phyloP scores from a whole-genome alignment of 2,113 vertebrate genomes.

The Nesogale talazaci region DNA sequence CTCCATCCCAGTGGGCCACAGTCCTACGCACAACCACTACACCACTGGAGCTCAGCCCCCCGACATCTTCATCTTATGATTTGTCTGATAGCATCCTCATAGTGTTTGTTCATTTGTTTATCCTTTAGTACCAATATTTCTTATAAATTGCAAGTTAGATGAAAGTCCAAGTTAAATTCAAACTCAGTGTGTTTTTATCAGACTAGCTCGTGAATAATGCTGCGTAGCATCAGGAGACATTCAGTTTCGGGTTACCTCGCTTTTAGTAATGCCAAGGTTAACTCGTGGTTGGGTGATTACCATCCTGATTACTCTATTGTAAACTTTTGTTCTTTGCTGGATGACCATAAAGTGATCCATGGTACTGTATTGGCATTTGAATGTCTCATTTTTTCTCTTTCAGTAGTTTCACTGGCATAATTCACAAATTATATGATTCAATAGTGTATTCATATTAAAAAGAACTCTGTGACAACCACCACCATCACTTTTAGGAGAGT shows the following conservation, averaged over 20 bases:
- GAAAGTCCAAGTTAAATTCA: slow-evolving; percentile 36
- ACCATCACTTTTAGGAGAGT: too few species aligned
- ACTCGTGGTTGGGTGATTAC: not conserved
- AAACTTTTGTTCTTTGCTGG: slow-evolving; percentile 28
- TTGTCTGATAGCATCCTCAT: not conserved
- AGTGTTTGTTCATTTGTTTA: slow-evolving; percentile 5
- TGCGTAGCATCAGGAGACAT: slow-evolving; percentile 19
- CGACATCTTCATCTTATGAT: not conserved
- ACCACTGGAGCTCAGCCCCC: too few species aligned
- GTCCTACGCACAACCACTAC: too few species aligned
- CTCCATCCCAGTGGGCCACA: too few species aligned
- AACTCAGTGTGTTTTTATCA: not conserved
- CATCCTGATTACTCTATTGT: not conserved
- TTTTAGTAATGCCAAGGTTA: not conserved
- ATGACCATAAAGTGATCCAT: slow-evolving; percentile 14
- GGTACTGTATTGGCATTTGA: too few species aligned
- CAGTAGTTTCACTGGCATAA: too few species aligned
- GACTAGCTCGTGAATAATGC: not conserved
- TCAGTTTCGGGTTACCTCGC: not conserved
- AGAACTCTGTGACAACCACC: too few species aligned
- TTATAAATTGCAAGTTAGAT: slow-evolving; percentile 42
- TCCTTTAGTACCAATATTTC: slow-evolving; percentile 21
- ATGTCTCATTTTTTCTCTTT: too few species aligned
- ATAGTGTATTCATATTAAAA: too few species aligned
- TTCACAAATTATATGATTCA: too few species aligned